These are phyloP conservation scores for Lithophane socia DNA, from an alignment of 2,888 invertebrate species.

Conservation along the genomic window DNA sequence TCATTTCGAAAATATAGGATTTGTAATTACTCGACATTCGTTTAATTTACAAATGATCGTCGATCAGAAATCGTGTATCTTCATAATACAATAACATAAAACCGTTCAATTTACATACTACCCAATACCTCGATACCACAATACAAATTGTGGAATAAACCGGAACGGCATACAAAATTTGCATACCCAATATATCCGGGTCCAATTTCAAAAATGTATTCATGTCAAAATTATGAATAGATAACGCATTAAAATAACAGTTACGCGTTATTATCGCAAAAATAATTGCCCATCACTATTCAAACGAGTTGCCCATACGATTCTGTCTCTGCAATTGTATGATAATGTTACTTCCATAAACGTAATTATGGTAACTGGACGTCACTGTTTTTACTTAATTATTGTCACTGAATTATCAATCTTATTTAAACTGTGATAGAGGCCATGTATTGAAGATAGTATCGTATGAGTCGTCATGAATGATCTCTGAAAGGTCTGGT, in stretches of 20 bases:
- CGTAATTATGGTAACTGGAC: slow-evolving; percentile 82
- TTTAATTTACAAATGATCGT: not conserved
- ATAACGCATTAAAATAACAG: slow-evolving; percentile 54
- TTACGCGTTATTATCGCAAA: slow-evolving; percentile 31
- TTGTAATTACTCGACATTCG: not conserved
- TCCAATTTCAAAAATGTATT: slow-evolving; percentile 45
- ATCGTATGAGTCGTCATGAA: slow-evolving; percentile 59
- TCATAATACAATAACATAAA: not conserved
- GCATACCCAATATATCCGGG: slow-evolving; percentile 37
- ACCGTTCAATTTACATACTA: slow-evolving; percentile 13
- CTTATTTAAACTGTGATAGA: slow-evolving; percentile 57
- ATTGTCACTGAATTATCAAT: slow-evolving; percentile 53
- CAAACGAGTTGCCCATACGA: slow-evolving; percentile 58
- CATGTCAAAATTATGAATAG: slow-evolving; percentile 41
- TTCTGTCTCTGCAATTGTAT: slow-evolving; percentile 84
- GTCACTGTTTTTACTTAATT: slow-evolving; percentile 73
- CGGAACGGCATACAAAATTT: slow-evolving; percentile 37
- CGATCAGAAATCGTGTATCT: not conserved
- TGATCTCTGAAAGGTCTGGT: slow-evolving; percentile 59
- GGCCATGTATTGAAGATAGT: slow-evolving; percentile 43
- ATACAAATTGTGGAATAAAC: slow-evolving; percentile 20
- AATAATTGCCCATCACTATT: slow-evolving; percentile 68
- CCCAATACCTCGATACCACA: not conserved
- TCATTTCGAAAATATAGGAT: not conserved
- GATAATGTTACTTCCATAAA: slow-evolving; percentile 86